These are phyloP conservation scores for Chiloscyllium plagiosum DNA, from an alignment of 2,113 vertebrate species.

Conservation along the genomic window DNA sequence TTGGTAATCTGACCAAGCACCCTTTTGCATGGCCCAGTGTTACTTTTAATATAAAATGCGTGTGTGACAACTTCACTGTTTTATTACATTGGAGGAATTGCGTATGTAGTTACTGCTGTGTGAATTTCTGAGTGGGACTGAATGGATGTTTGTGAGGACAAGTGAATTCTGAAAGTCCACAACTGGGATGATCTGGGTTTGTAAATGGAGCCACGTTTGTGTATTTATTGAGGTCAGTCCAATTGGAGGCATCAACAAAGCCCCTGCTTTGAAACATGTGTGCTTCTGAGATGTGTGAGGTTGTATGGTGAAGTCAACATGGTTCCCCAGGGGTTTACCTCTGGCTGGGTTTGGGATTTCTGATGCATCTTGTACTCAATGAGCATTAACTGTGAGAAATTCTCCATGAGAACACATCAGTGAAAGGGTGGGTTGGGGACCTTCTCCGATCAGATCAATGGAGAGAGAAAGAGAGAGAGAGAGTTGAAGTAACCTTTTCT, in stretches of 20 bases:
- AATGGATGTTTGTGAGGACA: neutral
- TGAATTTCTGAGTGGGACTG: neutral
- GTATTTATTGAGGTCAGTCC: neutral
- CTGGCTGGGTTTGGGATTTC: neutral
- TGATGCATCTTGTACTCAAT: neutral
- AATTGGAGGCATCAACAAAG: neutral
- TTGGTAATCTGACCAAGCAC: neutral
- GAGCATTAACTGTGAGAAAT: neutral
- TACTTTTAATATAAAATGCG: neutral
- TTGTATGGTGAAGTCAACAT: neutral
- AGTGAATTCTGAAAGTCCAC: neutral
- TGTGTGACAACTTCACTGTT: neutral
- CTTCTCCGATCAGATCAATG: too few relatives aligned
- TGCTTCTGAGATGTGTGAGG: neutral
- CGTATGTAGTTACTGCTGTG: neutral
- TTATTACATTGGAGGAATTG: too few relatives aligned
- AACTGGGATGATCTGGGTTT: neutral
- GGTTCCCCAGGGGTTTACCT: too few relatives aligned
- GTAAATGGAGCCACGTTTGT: neutral
- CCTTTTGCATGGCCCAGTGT: neutral
- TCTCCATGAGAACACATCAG: too few relatives aligned
- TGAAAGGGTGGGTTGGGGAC: too few relatives aligned
- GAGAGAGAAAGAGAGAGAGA: too few relatives aligned
- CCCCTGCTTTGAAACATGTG: neutral
- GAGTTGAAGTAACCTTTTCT: too few relatives aligned